Percentiles rank a stretch among this genome's conserved stretches.
phyloP scores from a whole-genome alignment of 2,113 vertebrate species.

The Phainopepla nitens region DNA sequence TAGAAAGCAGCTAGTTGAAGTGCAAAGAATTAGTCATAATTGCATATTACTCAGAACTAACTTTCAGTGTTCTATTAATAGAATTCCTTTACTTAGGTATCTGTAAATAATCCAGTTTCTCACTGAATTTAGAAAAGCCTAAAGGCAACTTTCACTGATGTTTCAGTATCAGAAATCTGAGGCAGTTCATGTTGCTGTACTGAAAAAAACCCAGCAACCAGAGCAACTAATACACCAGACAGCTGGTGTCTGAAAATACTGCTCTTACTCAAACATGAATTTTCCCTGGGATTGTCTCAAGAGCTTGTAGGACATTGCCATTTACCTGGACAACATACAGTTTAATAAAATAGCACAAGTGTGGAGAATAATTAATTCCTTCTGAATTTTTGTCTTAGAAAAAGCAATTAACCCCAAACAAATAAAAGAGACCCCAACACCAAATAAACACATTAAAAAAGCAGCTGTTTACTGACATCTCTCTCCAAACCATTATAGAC shows the following conservation, averaged over 20 bases:
- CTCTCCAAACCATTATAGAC: not conserved
- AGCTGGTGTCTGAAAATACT: not conserved
- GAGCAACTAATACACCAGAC: not conserved
- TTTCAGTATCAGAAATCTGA: not conserved
- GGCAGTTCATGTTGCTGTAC: not conserved
- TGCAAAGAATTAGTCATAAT: not conserved
- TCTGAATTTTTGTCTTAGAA: not conserved
- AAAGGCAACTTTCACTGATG: not conserved
- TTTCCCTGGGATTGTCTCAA: not conserved
- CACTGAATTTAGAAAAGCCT: not conserved
- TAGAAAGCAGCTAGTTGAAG: conserved; percentile 4
- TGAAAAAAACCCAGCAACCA: not conserved
- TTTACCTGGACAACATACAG: not conserved
- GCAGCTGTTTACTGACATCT: not conserved
- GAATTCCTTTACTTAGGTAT: not conserved
- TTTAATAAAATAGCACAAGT: not conserved
- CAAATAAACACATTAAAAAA: not conserved
- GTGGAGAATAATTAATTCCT: not conserved
- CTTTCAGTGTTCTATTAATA: not conserved
- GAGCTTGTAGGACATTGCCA: not conserved
- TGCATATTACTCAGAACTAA: conserved; percentile 10
- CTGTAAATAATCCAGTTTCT: conserved; percentile 4
- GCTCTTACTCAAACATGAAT: not conserved
- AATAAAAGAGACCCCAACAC: not conserved
- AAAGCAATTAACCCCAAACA: not conserved